These are phyloP conservation scores for Thelaira solivaga DNA, from an alignment of 2,888 invertebrate genomes.

Conservation along the genomic window DNA sequence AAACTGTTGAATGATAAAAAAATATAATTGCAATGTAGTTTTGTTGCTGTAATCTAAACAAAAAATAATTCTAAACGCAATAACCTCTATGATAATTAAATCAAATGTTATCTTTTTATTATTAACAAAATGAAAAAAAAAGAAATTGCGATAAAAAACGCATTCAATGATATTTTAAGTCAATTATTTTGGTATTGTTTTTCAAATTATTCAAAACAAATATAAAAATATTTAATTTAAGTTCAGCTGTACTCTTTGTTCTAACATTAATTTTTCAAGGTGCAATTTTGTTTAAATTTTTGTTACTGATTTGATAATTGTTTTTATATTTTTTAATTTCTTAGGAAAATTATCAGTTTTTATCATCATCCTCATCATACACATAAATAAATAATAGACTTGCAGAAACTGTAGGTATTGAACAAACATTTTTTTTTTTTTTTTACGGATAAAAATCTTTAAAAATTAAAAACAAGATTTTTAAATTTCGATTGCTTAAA, in stretches of 20 bases:
- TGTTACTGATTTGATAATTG: neutral
- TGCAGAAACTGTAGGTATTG: no score
- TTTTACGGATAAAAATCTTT: slow-evolving; percentile 43
- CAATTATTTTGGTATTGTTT: neutral
- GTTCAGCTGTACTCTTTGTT: slow-evolving; percentile 18
- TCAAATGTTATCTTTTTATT: neutral
- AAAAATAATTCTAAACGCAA: neutral
- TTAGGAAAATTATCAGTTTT: neutral
- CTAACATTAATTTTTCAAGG: slow-evolving; percentile 10
- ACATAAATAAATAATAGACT: no score
- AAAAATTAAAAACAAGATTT: slow-evolving; percentile 18
- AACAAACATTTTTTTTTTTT: no score
- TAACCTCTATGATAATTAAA: slow-evolving; percentile 6
- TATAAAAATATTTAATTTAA: slow-evolving; percentile 4
- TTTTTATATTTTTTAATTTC: neutral
- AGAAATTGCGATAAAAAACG: neutral
- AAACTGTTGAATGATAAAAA: neutral
- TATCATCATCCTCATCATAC: neutral
- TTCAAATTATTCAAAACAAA: no score
- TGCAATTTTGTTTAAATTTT: slow-evolving; percentile 7
- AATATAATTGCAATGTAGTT: neutral
- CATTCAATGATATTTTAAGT: neutral
- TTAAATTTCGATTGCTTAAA: slow-evolving; percentile 3
- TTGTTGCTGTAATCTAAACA: neutral
- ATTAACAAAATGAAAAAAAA: neutral